These are phyloP conservation scores for Oreortyx pictus DNA, from an alignment of 2,797 vertebrate genomes.

Conservation along the genomic window DNA sequence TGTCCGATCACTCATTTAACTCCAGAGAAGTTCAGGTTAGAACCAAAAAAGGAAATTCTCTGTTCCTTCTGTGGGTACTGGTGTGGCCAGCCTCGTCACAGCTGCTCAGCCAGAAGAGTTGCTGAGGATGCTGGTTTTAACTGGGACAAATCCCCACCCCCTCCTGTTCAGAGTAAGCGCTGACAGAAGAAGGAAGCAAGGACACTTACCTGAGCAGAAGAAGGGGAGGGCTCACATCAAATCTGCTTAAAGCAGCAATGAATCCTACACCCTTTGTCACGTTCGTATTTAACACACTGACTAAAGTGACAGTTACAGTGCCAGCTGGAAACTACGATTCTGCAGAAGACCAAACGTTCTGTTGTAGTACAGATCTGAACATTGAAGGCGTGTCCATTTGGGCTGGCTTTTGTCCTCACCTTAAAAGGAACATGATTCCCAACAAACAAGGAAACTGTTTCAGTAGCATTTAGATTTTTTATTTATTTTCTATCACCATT, in stretches of 20 bases:
- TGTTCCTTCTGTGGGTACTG: background rate
- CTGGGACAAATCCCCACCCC: background rate
- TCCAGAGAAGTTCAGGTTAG: background rate
- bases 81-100: no score
- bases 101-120: background rate
- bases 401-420: background rate
- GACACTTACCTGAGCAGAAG: background rate
- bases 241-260: background rate
- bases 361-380: background rate
- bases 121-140: background rate
- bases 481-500: background rate
- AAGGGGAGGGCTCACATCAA: accelerated
- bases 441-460: background rate
- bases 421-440: background rate
- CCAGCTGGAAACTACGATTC: background rate
- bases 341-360: background rate
- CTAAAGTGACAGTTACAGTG: background rate
- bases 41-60: background rate
- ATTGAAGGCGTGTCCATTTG: background rate
- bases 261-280: background rate
- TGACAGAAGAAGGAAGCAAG: background rate
- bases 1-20: background rate
- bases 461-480: background rate
- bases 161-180: background rate
- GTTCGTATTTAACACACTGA: background rate